Conservation (phyloP, 2,113 vertebrate species). For the Odontophorus gujanensis region DNA sequence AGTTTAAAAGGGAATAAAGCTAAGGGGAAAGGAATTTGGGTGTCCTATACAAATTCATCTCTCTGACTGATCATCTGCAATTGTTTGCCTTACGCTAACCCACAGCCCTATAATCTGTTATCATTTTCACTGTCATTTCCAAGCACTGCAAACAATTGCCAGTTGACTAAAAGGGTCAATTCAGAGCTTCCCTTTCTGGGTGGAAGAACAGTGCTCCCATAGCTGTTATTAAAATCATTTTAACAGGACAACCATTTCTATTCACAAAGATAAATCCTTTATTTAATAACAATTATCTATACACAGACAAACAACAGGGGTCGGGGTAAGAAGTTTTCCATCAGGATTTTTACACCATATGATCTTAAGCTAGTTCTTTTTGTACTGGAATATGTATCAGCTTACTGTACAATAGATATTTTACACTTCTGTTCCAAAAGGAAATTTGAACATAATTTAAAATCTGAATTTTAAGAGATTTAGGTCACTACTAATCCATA, state of each 20-base stretch:
- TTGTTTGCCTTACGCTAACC: neutral
- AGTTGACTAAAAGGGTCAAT: neutral
- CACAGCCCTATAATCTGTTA: neutral
- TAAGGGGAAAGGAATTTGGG: neutral
- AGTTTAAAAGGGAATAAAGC: neutral
- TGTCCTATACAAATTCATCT: neutral
- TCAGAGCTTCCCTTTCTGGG: neutral
- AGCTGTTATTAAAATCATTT: neutral
- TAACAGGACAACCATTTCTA: slow-evolving; percentile 57
- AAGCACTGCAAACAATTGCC: neutral
- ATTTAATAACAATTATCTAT: slow-evolving; percentile 65
- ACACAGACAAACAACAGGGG: slow-evolving; percentile 46
- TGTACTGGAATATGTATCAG: neutral
- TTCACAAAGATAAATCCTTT: slow-evolving; percentile 70
- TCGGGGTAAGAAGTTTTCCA: neutral
- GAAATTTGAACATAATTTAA: neutral
- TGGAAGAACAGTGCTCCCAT: neutral
- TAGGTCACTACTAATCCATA: neutral
- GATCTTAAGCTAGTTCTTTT: neutral
- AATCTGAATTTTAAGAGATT: slow-evolving; percentile 12
- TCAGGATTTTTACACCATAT: slow-evolving; percentile 15
- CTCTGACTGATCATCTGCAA: neutral
- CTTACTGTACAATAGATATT: neutral
- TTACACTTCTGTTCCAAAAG: slow-evolving; percentile 29
- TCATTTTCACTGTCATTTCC: neutral